A percentile compares a stretch with the other conserved stretches of the same genome.
phyloP scores from a whole-genome alignment of 2,888 invertebrate genomes.

The Eremobia ochroleuca region DNA sequence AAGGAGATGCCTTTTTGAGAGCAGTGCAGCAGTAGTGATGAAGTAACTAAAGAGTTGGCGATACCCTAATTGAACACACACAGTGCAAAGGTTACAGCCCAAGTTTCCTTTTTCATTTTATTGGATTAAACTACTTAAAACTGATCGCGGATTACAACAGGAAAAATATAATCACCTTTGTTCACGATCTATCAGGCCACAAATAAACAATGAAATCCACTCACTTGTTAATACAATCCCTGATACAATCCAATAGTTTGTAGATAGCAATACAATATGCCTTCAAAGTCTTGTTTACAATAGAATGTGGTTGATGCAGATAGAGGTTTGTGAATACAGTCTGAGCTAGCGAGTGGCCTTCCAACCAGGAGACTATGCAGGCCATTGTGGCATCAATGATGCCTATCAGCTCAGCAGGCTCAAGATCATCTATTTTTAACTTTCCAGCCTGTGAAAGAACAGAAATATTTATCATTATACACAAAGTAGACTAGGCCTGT shows the following conservation, averaged over 20 bases:
- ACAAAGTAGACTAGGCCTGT: not conserved
- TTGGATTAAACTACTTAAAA: too few species aligned
- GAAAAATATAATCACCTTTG: not conserved
- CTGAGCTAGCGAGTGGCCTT: conserved; percentile 98
- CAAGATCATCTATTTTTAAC: conserved; percentile 94
- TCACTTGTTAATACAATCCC: conserved; percentile 96
- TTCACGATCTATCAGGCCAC: not conserved
- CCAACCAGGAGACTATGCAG: conserved; percentile 99
- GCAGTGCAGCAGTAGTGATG: not conserved
- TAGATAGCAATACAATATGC: conserved; percentile 97
- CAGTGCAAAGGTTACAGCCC: too few species aligned
- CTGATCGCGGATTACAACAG: too few species aligned
- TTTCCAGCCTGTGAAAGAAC: conserved; percentile 91
- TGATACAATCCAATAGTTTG: conserved; percentile 96
- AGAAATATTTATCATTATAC: not conserved
- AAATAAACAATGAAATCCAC: conserved; percentile 67
- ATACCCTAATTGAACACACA: not conserved
- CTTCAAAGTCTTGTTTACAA: conserved; percentile 95
- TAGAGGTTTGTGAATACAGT: conserved; percentile 99
- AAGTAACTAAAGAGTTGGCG: not conserved
- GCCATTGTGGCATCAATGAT: conserved; percentile 98
- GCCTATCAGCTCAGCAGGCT: conserved; percentile 95
- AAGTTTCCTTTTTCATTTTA: not conserved
- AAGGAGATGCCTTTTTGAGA: not conserved
- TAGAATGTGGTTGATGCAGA: conserved; percentile 96